Conservation (phyloP, 2,888 invertebrate genomes). For the Cerceris ruficornis region DNA sequence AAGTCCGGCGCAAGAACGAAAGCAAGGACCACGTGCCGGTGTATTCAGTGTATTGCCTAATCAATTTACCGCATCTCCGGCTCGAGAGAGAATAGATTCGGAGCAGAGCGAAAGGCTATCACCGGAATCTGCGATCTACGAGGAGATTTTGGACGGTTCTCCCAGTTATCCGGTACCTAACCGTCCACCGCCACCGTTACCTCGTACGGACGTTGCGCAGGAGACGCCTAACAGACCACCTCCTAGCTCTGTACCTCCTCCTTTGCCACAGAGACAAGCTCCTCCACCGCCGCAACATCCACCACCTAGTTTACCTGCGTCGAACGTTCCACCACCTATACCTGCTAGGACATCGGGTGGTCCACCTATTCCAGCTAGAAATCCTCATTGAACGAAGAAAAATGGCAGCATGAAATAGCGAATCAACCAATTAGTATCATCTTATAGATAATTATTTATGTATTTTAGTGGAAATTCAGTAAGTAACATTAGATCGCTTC, state of each 20-base stretch:
- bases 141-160: conserved; percentile 78
- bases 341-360: conserved; percentile 85
- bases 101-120: conserved; percentile 69
- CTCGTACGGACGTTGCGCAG: conserved; percentile 69
- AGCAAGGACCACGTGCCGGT: conserved; percentile 74
- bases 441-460: conserved; percentile 60
- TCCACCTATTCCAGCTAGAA: conserved; percentile 87
- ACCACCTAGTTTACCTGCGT: conserved; percentile 80
- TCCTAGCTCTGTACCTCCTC: conserved; percentile 75
- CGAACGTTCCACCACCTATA: conserved; percentile 83
- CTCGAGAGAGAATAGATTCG: conserved; percentile 44
- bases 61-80: conserved; percentile 64
- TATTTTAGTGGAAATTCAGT: conserved; percentile 35
- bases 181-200: conserved; percentile 79
- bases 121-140: conserved; percentile 79
- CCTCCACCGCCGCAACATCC: conserved; percentile 77
- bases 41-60: conserved; percentile 77
- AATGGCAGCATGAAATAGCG: background rate
- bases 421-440: conserved; percentile 22
- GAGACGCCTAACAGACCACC: conserved; percentile 66
- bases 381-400: conserved; percentile 69
- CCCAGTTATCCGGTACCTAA: conserved; percentile 77
- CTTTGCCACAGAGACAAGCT: conserved; percentile 76
- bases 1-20: conserved; percentile 74
- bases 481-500: conserved; percentile 46